Evolutionary conservation across 2,113 vertebrate genomes (phyloP).

Genomic region (Oostethus manadensis): DNA sequence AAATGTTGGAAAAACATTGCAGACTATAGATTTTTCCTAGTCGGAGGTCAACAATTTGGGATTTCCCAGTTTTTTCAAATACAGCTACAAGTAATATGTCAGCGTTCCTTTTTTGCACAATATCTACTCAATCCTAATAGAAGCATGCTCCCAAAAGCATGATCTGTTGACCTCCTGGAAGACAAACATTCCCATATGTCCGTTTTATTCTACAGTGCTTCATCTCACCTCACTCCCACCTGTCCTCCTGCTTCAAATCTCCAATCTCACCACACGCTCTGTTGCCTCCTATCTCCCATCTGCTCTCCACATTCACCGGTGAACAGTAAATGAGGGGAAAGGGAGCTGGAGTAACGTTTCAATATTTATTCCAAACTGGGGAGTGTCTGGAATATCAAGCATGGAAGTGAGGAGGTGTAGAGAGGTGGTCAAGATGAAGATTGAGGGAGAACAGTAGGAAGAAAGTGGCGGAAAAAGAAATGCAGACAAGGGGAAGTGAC

Average conservation of each 20-base stretch:
- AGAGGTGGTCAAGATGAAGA: neutral
- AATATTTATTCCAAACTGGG: slow-evolving; percentile 35
- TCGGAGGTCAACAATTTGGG: neutral
- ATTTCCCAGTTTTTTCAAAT: neutral
- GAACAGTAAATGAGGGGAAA: slow-evolving; percentile 31
- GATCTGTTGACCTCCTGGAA: neutral
- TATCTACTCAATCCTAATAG: neutral
- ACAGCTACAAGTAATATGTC: neutral
- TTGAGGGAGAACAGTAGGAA: neutral
- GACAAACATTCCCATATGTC: slow-evolving; percentile 1
- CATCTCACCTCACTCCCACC: slow-evolving; percentile 17
- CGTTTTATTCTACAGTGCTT: slow-evolving; percentile 2
- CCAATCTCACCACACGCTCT: slow-evolving; percentile 32
- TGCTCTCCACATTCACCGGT: slow-evolving; percentile 30
- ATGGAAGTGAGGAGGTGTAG: neutral
- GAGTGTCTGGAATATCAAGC: slow-evolving; percentile 14
- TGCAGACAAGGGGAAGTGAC: slow-evolving; percentile 24
- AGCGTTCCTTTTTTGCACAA: neutral
- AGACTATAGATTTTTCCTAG: neutral
- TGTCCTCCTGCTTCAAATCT: slow-evolving; percentile 26
- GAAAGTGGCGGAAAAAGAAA: slow-evolving; percentile 10
- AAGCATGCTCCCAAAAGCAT: neutral
- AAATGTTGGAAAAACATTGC: too few species aligned
- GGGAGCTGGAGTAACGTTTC: slow-evolving; percentile 29
- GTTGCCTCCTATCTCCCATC: slow-evolving; percentile 39